Percentiles rank a stretch among this genome's conserved stretches.
Evolutionary conservation across 2,888 invertebrate species (phyloP).

Genomic region (Athrips mouffetella): DNA sequence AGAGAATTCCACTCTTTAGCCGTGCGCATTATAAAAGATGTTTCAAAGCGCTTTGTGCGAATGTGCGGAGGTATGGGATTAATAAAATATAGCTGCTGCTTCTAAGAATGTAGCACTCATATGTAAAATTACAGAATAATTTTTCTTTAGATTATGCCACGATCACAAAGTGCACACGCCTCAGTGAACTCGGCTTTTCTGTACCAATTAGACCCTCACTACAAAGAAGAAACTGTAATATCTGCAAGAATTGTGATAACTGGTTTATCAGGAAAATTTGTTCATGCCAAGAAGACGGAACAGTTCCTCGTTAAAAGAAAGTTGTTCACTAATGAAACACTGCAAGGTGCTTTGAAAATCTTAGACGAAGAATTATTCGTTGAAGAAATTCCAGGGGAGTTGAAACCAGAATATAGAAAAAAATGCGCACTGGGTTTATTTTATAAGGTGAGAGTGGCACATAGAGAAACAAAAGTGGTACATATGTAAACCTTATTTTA

Average conservation of each 20-base stretch:
- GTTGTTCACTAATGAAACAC: constrained; percentile 62
- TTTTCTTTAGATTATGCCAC: constrained; percentile 81
- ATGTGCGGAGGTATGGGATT: too few species aligned
- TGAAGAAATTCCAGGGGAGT: constrained; percentile 76
- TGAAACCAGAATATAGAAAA: constrained; percentile 78
- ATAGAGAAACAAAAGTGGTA: not conserved
- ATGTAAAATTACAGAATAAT: too few species aligned
- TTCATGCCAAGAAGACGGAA: constrained; percentile 81
- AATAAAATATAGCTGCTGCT: not conserved
- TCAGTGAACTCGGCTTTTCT: constrained; percentile 86
- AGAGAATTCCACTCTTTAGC: too few species aligned
- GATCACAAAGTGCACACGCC: constrained; percentile 86
- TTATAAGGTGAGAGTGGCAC: constrained; percentile 77
- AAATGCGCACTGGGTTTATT: constrained; percentile 80
- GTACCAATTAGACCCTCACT: constrained; percentile 67
- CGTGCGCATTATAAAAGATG: too few species aligned
- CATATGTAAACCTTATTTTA: not conserved
- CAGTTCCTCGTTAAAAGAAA: constrained; percentile 48
- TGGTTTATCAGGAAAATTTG: constrained; percentile 70
- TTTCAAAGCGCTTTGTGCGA: too few species aligned
- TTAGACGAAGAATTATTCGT: constrained; percentile 79
- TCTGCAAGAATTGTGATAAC: constrained; percentile 81
- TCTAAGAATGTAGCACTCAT: not conserved
- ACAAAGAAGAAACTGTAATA: constrained; percentile 36
- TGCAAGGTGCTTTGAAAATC: constrained; percentile 72